Base-by-base conservation (phyloP, 2,888 invertebrate species). In the Melanostoma mellinum region DNA sequence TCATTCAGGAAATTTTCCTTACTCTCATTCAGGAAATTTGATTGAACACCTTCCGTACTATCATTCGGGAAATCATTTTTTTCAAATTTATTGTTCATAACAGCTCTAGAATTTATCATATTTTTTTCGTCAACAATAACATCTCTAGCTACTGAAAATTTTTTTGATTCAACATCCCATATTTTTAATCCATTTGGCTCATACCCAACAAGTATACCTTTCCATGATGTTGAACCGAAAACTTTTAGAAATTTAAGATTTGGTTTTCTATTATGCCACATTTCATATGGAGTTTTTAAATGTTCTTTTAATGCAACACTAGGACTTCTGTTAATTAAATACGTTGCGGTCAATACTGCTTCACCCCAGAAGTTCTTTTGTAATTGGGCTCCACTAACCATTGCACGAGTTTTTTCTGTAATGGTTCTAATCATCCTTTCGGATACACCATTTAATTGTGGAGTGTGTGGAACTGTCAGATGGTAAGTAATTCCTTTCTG, bases 371-470 rank as follows among this genome's bases (percentile, higher is more conserved):
- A 88, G 0, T 4, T 30, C 86, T 89, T 89, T 38, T 82, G 65
- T 38, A 90, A 76, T 30, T 87, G 80, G 6, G 88, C 87, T 71
- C 88, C 85, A 46, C 30, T 76, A 44, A 91, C 3, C 86, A 90
- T 87, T 40, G 89, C 73, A 48, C 89, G 87, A 53, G 89, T 88
- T 72, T 88, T 89, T 86, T 90, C 89, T 20, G 88, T 88, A 40
- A 91, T 86, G 36, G 88, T 89, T 71, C 89, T 63, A 33, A 86
- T 86, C 88, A 90, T 89, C 5, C 89, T 85, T 79, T 90, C 90
- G 30, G 89, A 85, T 9, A 89, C 88, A 75, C 89, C 89, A 88
- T 90, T 91, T 86, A 87, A 87, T 84, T 90, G 88, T 50, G 89
- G 90, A 32, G 89, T 89, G 71, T 86, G 80, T 55, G 90, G 88